phyloP scores from a whole-genome alignment of 2,797 vertebrate species.

The Pangasius sanitwongsei region DNA sequence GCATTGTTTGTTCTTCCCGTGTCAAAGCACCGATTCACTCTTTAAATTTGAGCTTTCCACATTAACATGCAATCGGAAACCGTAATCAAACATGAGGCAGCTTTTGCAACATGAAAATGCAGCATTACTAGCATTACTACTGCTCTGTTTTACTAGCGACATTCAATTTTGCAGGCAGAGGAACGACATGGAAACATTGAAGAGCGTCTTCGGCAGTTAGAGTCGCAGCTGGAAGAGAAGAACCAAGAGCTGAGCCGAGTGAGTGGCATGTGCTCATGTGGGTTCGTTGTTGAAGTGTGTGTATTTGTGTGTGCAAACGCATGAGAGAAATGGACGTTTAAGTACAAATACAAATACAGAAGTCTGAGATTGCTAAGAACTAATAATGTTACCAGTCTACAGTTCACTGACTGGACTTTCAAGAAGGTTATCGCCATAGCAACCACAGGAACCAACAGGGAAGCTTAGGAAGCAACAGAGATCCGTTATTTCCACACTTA shows the following conservation, averaged over 20 bases:
- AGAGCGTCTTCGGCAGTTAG: constrained; percentile 90
- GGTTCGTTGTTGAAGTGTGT: background rate
- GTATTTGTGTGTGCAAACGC: background rate
- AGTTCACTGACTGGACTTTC: background rate
- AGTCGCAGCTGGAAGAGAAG: constrained; percentile 93
- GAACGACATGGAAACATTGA: constrained; percentile 92
- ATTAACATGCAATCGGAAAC: background rate
- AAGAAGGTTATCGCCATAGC: background rate
- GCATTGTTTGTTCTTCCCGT: background rate
- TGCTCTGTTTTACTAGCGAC: constrained; percentile 20
- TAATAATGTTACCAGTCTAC: background rate
- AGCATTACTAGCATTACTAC: background rate
- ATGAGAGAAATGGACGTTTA: background rate
- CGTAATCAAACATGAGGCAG: background rate
- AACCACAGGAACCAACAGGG: background rate
- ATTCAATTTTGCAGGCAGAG: constrained; percentile 81
- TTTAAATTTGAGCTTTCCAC: background rate
- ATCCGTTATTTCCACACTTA: background rate
- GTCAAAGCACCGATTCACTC: background rate
- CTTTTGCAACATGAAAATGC: background rate
- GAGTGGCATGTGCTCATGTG: constrained; percentile 38
- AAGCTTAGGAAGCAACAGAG: background rate
- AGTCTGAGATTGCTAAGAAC: background rate
- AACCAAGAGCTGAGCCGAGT: constrained; percentile 94
- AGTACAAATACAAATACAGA: background rate